Percentiles rank a stretch among this genome's conserved stretches.
Conservation (phyloP, 2,113 vertebrate species). For the Podarcis raffonei region DNA sequence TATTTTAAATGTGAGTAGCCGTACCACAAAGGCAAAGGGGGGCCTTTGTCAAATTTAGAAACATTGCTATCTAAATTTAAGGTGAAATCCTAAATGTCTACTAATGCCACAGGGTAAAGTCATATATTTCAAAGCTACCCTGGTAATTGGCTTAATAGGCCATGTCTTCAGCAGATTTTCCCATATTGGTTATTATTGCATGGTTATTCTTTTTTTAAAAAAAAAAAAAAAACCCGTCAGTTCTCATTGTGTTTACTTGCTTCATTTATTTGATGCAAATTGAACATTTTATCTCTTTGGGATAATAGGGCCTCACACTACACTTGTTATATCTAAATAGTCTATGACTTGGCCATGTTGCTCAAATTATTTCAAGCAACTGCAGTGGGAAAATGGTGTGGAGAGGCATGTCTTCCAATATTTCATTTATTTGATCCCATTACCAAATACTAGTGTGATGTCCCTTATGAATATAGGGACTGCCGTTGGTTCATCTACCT, state of each 20-base stretch:
- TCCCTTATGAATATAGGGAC: too few relatives aligned
- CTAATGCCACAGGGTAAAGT: neutral
- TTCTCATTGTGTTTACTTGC: conserved; percentile 14
- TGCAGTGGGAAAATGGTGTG: neutral
- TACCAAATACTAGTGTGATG: neutral
- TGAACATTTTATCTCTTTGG: neutral
- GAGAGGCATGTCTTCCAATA: neutral
- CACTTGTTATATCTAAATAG: neutral
- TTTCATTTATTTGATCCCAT: neutral
- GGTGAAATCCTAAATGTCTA: neutral
- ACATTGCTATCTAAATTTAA: neutral
- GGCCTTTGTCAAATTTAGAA: neutral
- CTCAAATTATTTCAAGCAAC: neutral
- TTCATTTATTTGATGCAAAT: neutral
- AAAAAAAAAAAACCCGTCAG: neutral
- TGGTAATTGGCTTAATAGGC: fast-evolving
- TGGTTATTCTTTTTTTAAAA: neutral
- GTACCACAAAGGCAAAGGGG: neutral
- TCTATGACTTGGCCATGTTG: neutral
- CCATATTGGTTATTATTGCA: neutral
- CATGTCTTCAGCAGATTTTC: neutral
- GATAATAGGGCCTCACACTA: neutral
- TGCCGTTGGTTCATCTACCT: too few relatives aligned
- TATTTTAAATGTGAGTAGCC: neutral
- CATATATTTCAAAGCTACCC: neutral